Percentiles rank a stretch among this genome's conserved stretches.
Conservation (phyloP, 2,888 invertebrate genomes). For the Acrobasis suavella region DNA sequence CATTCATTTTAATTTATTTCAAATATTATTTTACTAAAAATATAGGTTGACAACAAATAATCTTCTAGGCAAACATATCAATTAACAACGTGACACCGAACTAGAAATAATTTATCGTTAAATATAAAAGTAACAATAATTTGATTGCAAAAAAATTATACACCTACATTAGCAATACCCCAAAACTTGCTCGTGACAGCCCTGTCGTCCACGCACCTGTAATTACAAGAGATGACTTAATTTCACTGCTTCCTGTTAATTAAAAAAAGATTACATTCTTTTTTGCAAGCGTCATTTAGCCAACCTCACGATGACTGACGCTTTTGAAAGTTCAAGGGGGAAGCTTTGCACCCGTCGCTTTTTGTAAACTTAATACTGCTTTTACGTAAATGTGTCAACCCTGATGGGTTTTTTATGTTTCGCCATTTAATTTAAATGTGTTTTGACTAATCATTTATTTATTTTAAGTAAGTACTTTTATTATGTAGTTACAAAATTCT, state of each 20-base stretch:
- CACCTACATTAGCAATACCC: background rate
- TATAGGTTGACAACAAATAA: too few species aligned
- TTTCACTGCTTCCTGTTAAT: slow-evolving; percentile 51
- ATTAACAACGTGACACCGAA: too few species aligned
- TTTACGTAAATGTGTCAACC: slow-evolving; percentile 19
- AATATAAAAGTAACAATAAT: background rate
- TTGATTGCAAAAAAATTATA: background rate
- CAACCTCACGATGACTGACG: slow-evolving; percentile 38
- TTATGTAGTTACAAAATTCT: too few species aligned
- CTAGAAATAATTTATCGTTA: too few species aligned
- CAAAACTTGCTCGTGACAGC: slow-evolving; percentile 22
- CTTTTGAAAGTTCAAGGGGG: slow-evolving; percentile 29
- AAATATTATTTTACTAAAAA: too few species aligned
- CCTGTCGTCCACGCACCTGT: slow-evolving; percentile 30
- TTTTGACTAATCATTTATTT: too few species aligned
- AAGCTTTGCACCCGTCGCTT: slow-evolving; percentile 16
- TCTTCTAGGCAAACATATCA: too few species aligned
- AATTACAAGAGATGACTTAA: slow-evolving; percentile 54
- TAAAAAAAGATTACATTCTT: slow-evolving; percentile 56
- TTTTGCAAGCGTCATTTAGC: slow-evolving; percentile 35
- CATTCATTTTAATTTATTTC: too few species aligned
- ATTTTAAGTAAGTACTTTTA: too few species aligned
- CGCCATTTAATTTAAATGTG: too few species aligned
- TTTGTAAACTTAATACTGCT: slow-evolving; percentile 14
- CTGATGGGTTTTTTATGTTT: slow-evolving; percentile 13